Evolutionary conservation across 2,113 vertebrate species (phyloP).

Genomic region (Centrocercus urophasianus): DNA sequence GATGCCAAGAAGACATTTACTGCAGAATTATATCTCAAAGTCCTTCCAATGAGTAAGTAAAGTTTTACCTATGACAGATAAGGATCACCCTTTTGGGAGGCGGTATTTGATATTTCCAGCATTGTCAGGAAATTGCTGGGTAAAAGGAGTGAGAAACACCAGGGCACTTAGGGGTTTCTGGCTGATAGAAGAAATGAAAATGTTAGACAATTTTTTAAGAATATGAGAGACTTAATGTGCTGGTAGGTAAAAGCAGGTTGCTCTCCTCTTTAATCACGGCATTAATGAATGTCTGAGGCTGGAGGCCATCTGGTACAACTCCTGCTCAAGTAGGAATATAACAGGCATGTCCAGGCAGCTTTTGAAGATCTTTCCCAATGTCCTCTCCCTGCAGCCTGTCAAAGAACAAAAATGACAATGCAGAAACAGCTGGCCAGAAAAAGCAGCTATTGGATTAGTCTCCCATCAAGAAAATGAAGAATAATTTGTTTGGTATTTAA

Average conservation of each 20-base stretch:
- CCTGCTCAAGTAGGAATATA: neutral
- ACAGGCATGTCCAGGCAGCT: neutral
- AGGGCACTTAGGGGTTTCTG: neutral
- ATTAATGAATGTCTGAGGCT: neutral
- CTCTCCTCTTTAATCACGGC: neutral
- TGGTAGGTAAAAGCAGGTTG: neutral
- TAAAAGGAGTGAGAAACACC: neutral
- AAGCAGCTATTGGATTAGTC: neutral
- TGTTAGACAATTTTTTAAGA: neutral
- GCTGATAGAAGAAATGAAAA: neutral
- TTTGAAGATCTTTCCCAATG: neutral
- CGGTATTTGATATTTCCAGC: neutral
- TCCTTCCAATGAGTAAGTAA: neutral
- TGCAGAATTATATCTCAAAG: neutral
- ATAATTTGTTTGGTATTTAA: neutral
- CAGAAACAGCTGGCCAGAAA: neutral
- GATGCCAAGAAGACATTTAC: neutral
- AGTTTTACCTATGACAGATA: neutral
- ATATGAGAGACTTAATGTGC: neutral
- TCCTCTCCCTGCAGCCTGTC: neutral
- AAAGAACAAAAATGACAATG: neutral
- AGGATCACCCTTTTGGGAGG: neutral
- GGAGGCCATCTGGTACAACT: neutral
- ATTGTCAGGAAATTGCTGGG: neutral
- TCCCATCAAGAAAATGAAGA: neutral